Evolutionary conservation across 1,140 invertebrate genomes (phyloP), one percentile per base, ranked within the genome.

Genomic region (Drosophila bipectinata): DNA sequence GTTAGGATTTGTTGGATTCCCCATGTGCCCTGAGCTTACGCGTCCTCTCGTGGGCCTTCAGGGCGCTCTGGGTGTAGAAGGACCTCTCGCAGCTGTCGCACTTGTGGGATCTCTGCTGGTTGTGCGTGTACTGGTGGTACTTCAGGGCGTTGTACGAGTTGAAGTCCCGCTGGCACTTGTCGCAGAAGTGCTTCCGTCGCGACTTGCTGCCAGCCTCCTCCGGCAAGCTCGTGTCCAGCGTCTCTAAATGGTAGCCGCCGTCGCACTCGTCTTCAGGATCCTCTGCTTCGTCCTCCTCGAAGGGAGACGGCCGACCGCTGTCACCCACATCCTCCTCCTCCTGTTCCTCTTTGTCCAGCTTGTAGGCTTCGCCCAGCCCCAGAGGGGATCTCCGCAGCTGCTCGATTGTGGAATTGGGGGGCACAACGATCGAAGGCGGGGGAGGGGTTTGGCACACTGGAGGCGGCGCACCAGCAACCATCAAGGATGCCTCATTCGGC

Each of bases 71-170:
- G 0, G 96, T 96, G 72, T 96, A 97, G 89, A 97, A 97, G 39
- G 87, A 83, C 39, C 72, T 71, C 4, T 95, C 95, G 85, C 97
- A 98, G n/a, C 94, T 94, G 49, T 95, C 94, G 83, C 97, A 98
- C n/a, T 94, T 94, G 82, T 96, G 95, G 7, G 96, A 95, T 82
- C 92, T 93, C 77, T 95, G 94, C 4, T 96, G 95, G 3, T 94
- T 95, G 80, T 98, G 97, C 54, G 96, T 96, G 62, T 96, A 92
- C 92, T 96, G 93, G 79, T 98, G 97, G 91, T 98, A 97, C 24
- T 97, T 94, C 41, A 97, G 92, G 45, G 97, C 97, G 92, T 97
- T 98, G 52, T 95, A 93, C 75, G 97, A 96, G 62, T 95, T 94
- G 88, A 98, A 98, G 24, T 95, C 94, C 54, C 96, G 92, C 12